Evolutionary conservation across 2,888 invertebrate species (phyloP).

Genomic region (Ommatoiulus sabulosus): DNA sequence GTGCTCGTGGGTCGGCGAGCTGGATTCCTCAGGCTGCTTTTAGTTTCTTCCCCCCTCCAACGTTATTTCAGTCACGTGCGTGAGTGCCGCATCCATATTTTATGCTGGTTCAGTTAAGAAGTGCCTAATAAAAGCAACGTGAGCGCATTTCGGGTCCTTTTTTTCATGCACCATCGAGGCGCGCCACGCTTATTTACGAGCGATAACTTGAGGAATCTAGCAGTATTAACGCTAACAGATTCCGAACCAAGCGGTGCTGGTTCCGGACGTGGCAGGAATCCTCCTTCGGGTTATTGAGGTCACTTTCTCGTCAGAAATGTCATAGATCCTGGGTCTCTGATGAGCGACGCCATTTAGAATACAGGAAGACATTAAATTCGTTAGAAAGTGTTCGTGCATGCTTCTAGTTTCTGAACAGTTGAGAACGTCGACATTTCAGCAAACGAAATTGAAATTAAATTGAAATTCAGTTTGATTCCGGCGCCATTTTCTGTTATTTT

Average conservation of each 20-base stretch:
- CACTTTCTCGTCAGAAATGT: background rate
- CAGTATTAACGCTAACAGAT: background rate
- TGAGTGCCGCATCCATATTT: slow-evolving; percentile 20
- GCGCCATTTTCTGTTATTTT: too few species aligned
- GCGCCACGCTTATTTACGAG: background rate
- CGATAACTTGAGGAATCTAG: slow-evolving; percentile 28
- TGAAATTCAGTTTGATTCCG: too few species aligned
- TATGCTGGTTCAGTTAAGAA: slow-evolving; percentile 29
- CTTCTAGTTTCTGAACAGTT: too few species aligned
- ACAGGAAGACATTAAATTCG: too few species aligned
- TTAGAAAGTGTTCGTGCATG: too few species aligned
- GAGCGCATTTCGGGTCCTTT: background rate
- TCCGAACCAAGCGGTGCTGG: background rate
- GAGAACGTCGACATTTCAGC: too few species aligned
- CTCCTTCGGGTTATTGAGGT: slow-evolving; percentile 1
- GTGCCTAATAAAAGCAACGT: slow-evolving; percentile 35
- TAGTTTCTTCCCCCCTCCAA: background rate
- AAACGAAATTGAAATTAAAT: too few species aligned
- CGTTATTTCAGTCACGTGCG: slow-evolving; percentile 40
- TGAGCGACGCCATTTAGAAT: too few species aligned
- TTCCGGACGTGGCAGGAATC: background rate
- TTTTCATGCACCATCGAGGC: background rate
- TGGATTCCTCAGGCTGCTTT: slow-evolving; percentile 24
- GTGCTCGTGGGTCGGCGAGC: background rate
- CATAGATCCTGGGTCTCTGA: too few species aligned